Conservation (phyloP, 2,113 vertebrate species). For the Upupa epops region DNA sequence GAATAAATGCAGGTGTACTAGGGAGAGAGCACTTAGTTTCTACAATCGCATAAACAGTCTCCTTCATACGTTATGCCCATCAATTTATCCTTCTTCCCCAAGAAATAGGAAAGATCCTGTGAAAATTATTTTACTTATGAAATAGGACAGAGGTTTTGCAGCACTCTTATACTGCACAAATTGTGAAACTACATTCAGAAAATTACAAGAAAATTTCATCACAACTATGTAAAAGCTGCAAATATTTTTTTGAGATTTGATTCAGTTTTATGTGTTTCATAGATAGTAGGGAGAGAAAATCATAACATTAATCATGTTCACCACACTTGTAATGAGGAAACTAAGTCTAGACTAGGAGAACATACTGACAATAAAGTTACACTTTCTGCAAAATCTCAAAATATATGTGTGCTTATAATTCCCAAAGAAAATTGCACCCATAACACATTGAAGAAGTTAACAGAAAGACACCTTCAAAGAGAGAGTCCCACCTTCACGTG, state of each 20-base stretch:
- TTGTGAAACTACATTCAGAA: not conserved
- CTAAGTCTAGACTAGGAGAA: not conserved
- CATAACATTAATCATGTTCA: not conserved
- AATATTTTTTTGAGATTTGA: not conserved
- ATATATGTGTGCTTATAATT: not conserved
- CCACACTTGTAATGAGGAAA: not conserved
- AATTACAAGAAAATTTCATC: not conserved
- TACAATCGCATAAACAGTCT: not conserved
- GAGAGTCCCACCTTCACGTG: not conserved
- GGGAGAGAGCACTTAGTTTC: not conserved
- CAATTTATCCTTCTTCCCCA: not conserved
- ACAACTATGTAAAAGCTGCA: not conserved
- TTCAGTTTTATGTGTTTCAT: not conserved
- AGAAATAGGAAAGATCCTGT: not conserved
- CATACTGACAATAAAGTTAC: not conserved
- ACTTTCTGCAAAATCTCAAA: not conserved
- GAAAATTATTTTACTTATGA: not conserved
- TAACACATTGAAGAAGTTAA: rapidly evolving
- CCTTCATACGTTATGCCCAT: not conserved
- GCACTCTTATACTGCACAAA: not conserved
- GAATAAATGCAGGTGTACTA: not conserved
- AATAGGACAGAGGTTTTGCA: not conserved
- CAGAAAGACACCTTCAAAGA: not conserved
- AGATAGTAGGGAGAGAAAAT: not conserved
- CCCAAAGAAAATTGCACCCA: not conserved